Conservation (phyloP, 64 coral and sea anemone genomes). For the Hydrozoanthus tunicans region DNA sequence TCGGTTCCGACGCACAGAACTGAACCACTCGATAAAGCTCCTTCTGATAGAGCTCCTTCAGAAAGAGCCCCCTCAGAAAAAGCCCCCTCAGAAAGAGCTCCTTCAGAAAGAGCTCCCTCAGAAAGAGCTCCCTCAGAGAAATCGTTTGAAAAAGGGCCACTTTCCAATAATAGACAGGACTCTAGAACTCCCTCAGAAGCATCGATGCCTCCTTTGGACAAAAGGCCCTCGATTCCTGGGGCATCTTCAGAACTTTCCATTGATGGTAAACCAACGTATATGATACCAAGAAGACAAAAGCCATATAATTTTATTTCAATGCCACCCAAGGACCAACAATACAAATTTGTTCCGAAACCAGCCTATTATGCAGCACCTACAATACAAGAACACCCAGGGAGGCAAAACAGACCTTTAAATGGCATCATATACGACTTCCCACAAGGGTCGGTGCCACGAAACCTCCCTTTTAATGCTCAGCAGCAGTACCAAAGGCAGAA, state of each 20-base stretch:
- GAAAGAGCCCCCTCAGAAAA: conserved; percentile 26
- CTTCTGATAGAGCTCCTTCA: conserved; percentile 10
- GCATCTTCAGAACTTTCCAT: conserved; percentile 55
- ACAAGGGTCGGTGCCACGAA: conserved; percentile 13
- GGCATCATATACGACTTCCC: conserved; percentile 51
- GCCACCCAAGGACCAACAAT: conserved; percentile 31
- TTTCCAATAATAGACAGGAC: conserved; percentile 38
- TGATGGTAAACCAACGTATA: conserved; percentile 49
- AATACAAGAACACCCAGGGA: conserved; percentile 37
- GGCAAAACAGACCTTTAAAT: conserved; percentile 48
- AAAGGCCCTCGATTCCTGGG: conserved; percentile 65
- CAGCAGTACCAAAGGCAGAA: conserved; percentile 36
- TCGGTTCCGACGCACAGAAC: conserved; percentile 3
- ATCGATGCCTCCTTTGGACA: conserved; percentile 46
- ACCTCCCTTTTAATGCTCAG: conserved; percentile 10
- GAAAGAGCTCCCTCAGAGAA: conserved; percentile 25
- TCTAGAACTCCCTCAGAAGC: conserved; percentile 84
- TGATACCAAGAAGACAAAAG: conserved; percentile 47
- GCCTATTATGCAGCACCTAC: conserved; percentile 3
- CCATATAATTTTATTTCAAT: conserved; percentile 44
- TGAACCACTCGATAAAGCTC: background rate
- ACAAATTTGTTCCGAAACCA: conserved; percentile 42
- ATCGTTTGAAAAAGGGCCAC: conserved; percentile 26
- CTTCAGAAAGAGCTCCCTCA: conserved; percentile 13
- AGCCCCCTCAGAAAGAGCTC: conserved; percentile 13